phyloP scores from a whole-genome alignment of 1,140 invertebrate genomes.

The Colletes gigas region DNA sequence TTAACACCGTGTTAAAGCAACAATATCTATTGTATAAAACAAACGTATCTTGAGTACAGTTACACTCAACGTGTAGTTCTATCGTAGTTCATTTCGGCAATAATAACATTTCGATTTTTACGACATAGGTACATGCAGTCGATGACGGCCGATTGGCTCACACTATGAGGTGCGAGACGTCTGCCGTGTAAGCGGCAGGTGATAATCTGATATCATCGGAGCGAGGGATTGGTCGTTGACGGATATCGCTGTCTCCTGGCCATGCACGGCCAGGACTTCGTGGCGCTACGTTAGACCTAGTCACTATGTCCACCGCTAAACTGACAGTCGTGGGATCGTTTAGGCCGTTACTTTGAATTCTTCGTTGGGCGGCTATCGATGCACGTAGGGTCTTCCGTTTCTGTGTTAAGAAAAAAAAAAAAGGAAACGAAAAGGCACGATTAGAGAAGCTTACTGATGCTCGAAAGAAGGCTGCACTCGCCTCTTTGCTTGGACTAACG shows the following conservation, averaged over 20 bases:
- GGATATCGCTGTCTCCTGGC: constrained; percentile 84
- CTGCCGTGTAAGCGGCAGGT: constrained; percentile 69
- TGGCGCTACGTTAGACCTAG: constrained; percentile 73
- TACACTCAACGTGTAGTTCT: not conserved
- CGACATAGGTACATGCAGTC: not conserved
- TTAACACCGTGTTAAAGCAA: constrained; percentile 17
- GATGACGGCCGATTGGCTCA: constrained; percentile 27
- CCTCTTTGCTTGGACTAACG: constrained; percentile 9
- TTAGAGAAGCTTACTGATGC: not conserved
- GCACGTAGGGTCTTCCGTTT: constrained; percentile 91
- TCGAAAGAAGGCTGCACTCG: not conserved
- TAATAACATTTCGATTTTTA: constrained; percentile 24
- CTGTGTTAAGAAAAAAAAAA: constrained; percentile 79
- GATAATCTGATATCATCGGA: constrained; percentile 70
- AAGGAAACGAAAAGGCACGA: not conserved
- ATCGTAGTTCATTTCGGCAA: not conserved
- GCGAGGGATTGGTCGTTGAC: constrained; percentile 66
- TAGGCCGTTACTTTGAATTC: constrained; percentile 90
- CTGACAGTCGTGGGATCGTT: constrained; percentile 90
- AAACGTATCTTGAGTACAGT: constrained; percentile 15
- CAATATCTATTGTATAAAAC: constrained; percentile 44
- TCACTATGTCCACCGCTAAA: constrained; percentile 85
- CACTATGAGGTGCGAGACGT: constrained; percentile 74
- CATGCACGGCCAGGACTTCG: constrained; percentile 83
- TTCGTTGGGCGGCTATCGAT: constrained; percentile 87